phyloP scores from a whole-genome alignment of 2,797 vertebrate species.

The Alca torda region DNA sequence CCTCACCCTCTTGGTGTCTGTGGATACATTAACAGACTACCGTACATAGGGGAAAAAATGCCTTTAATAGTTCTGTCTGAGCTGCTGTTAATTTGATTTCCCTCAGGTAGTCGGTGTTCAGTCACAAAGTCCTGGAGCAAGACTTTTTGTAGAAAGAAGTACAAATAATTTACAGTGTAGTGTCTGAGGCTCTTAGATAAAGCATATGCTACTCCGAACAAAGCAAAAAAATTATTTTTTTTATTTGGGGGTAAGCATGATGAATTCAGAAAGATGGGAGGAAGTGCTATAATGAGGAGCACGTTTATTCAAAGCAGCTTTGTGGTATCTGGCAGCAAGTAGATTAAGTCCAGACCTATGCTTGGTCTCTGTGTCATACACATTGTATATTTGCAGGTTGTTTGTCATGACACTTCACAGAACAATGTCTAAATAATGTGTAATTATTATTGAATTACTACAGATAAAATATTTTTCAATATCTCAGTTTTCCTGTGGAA shows the following conservation, averaged over 20 bases:
- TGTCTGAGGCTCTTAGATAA: constrained; percentile 18
- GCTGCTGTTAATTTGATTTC: constrained; percentile 65
- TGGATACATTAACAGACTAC: constrained; percentile 7
- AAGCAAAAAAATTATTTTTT: background rate
- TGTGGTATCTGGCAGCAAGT: background rate
- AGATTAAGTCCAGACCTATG: background rate
- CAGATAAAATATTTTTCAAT: background rate
- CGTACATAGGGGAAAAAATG: constrained; percentile 29
- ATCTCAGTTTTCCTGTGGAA: background rate
- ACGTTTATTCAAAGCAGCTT: background rate
- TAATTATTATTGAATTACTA: background rate
- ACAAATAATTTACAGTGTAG: constrained; percentile 24
- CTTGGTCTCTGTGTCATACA: background rate
- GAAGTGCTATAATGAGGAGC: background rate
- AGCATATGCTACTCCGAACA: background rate
- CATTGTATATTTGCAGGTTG: background rate
- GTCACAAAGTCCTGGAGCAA: constrained; percentile 43
- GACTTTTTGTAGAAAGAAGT: background rate
- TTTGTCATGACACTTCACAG: background rate
- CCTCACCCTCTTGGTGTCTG: constrained; percentile 2
- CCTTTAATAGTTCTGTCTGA: constrained; percentile 55
- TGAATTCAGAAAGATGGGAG: background rate
- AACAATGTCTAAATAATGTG: background rate
- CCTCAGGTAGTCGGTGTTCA: constrained; percentile 39
- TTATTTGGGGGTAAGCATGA: background rate